These are phyloP conservation scores for Hyles euphorbiae DNA, from an alignment of 1,140 invertebrate genomes.

Conservation along the genomic window DNA sequence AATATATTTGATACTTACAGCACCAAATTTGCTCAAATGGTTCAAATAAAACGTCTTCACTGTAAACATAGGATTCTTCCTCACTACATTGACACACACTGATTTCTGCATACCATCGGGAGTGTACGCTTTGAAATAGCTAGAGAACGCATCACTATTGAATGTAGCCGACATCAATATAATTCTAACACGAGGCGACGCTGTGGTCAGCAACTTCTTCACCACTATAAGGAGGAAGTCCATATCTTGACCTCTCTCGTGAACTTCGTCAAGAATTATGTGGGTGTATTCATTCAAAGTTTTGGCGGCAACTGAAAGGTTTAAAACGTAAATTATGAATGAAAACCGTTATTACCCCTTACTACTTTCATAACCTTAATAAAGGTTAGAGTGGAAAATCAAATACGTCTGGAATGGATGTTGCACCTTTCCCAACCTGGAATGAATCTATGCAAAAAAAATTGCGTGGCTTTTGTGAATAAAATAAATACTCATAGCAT, in stretches of 20 bases:
- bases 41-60: slow-evolving; percentile 84
- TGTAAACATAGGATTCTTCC: slow-evolving; percentile 62
- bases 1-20: slow-evolving; percentile 37
- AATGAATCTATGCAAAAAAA: too few species aligned
- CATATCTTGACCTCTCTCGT: slow-evolving; percentile 96
- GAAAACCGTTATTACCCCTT: neutral
- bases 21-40: slow-evolving; percentile 73
- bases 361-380: too few species aligned
- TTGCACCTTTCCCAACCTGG: too few species aligned
- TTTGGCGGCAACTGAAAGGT: slow-evolving; percentile 50
- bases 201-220: slow-evolving; percentile 85
- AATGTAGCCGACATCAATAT: slow-evolving; percentile 94
- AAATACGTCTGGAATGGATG: too few species aligned
- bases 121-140: slow-evolving; percentile 81
- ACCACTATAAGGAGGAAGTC: slow-evolving; percentile 93
- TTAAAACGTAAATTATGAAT: neutral
- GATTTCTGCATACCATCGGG: slow-evolving; percentile 52
- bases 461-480: too few species aligned
- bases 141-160: slow-evolving; percentile 81
- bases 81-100: slow-evolving; percentile 80
- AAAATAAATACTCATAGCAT: too few species aligned
- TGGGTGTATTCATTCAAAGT: slow-evolving; percentile 86
- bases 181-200: slow-evolving; percentile 83
- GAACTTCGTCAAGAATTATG: slow-evolving; percentile 95
- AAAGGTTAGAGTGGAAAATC: too few species aligned